Evolutionary conservation across 2,113 vertebrate genomes (phyloP), one percentile per base, ranked within the genome.

Genomic region (Ageneiosus marmoratus): DNA sequence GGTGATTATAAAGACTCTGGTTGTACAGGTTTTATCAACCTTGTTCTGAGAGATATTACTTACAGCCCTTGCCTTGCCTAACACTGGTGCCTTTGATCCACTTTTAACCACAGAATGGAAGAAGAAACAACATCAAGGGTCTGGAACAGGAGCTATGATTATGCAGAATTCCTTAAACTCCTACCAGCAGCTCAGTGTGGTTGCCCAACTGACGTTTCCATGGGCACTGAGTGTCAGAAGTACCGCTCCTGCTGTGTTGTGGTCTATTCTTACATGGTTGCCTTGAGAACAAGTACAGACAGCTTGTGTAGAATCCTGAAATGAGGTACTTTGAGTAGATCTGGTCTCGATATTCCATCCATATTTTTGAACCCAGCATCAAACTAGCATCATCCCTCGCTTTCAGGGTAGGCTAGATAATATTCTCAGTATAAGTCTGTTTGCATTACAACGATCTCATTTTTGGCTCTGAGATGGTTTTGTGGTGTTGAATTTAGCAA

Each of bases 141-240:
- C 73, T 79, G 76, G 37, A 51, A 70, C 56, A 75, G 50, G 58
- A 67, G 58, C 80, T 79, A n/a, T 55, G 84, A 86, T 82, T 79
- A 86, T 41, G 51, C 76, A 63, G 48, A 63, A 46, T 76, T 80
- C 69, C 69, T 50, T 51, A 32, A 60, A 60, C 69, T 50, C 80
- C 41, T 74, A 82, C 55, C 67, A 65, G 44, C 27, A 83, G 51
- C 12, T 29, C 58, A 8, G 56, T 86, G 80, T 27, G 76, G 69
- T 86, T 79, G 69, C 67, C 8, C 44, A 51, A 60, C 74, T 29
- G 74, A 55, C 46, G 84, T 79, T 82, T 50, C 55, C 55, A 51
- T 78, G 56, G 65, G 80, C 55, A 79, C 46, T 1, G n/a, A 65
- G 76, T 73, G 84, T 74, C 65, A 83, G 65, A 62, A n/a, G 48